Percentiles rank a stretch among this genome's conserved stretches.
Conservation (phyloP, 2,797 vertebrate genomes). For the Coregonus ussuriensis region DNA sequence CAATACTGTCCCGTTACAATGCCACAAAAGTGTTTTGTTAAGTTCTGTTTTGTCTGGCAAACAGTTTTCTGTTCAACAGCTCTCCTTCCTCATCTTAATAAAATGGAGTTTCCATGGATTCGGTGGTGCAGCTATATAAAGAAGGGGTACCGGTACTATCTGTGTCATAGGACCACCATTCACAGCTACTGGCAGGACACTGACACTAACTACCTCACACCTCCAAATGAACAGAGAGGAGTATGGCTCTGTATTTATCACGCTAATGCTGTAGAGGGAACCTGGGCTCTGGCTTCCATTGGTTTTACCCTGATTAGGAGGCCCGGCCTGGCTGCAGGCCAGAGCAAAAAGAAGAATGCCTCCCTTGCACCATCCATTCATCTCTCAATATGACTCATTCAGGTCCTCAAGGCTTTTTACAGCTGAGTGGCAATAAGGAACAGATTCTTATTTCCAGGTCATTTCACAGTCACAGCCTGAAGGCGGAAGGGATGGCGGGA, state of each 20-base stretch:
- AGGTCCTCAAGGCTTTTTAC: slow-evolving; percentile 8
- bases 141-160: no score
- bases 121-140: no score
- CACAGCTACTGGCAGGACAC: neutral
- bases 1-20: no score
- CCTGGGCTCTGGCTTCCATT: slow-evolving; percentile 31
- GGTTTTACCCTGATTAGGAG: slow-evolving; percentile 47
- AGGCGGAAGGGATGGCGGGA: neutral
- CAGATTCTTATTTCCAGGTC: slow-evolving; percentile 16
- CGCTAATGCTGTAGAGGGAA: slow-evolving; percentile 24
- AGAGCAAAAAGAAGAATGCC: neutral
- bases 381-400: slow-evolving; percentile 14
- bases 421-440: slow-evolving; percentile 8
- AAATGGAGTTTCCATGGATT: no score
- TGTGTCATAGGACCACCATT: no score
- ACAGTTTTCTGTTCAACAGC: no score
- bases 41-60: no score
- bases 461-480: neutral
- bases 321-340: no score
- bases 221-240: slow-evolving; percentile 7
- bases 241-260: slow-evolving; percentile 33
- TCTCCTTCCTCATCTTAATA: no score
- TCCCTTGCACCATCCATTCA: slow-evolving; percentile 2
- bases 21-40: neutral
- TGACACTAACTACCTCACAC: slow-evolving; percentile 6